Evolutionary conservation across 2,113 vertebrate genomes (phyloP).

Genomic region (Elephantulus edwardii): DNA sequence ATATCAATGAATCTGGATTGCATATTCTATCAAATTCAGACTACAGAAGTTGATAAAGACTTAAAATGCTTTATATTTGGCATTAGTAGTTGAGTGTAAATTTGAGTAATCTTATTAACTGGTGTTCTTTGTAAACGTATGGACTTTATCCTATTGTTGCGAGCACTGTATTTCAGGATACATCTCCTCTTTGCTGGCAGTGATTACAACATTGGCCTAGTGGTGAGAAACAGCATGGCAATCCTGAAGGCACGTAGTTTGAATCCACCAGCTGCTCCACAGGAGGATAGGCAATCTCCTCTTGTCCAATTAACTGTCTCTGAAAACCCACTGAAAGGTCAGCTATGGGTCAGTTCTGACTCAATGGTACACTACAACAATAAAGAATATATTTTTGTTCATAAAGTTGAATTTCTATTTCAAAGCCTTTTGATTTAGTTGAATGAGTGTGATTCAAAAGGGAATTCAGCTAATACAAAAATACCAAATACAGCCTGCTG

Average conservation of each 20-base stretch:
- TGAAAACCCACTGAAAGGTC: too few species aligned
- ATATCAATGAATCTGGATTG: background rate
- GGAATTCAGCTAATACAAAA: constrained; percentile 14
- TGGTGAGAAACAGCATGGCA: too few species aligned
- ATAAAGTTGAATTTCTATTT: constrained; percentile 20
- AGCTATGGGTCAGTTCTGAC: too few species aligned
- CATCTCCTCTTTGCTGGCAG: too few species aligned
- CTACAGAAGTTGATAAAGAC: background rate
- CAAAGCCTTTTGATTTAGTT: constrained; percentile 63
- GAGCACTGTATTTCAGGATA: too few species aligned
- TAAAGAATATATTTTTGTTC: constrained; percentile 46
- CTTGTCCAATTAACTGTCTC: too few species aligned
- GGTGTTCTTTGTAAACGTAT: too few species aligned
- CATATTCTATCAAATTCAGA: background rate
- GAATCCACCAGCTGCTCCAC: too few species aligned
- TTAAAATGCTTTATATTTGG: background rate
- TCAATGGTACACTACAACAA: too few species aligned
- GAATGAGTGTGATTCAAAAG: constrained; percentile 35
- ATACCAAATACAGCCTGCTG: constrained; percentile 41
- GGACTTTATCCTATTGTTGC: background rate
- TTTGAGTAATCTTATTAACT: background rate
- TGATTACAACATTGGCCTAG: too few species aligned
- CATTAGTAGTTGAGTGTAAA: background rate
- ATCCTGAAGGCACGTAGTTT: too few species aligned
- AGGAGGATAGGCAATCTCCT: too few species aligned